Evolutionary conservation across 2,888 invertebrate genomes (phyloP).

Genomic region (Clepsis dumicolana): DNA sequence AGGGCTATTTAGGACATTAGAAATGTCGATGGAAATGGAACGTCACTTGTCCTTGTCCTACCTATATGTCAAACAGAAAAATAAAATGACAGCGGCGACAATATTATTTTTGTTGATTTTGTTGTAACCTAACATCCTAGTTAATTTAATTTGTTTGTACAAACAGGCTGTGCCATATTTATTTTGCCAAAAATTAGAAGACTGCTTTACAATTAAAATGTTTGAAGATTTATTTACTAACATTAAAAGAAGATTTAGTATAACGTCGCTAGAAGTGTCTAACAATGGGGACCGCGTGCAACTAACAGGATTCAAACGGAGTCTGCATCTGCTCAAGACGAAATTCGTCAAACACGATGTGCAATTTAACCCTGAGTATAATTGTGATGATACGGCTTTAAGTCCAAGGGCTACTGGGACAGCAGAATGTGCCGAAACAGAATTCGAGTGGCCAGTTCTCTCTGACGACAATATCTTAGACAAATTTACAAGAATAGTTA

Average conservation of each 20-base stretch:
- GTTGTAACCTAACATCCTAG: not conserved
- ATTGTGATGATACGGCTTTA: conserved; percentile 76
- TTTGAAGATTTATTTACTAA: conserved; percentile 77
- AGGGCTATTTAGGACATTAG: conserved; percentile 9
- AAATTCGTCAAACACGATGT: conserved; percentile 66
- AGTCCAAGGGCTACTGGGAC: conserved; percentile 85
- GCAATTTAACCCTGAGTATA: conserved; percentile 53
- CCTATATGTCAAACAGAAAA: conserved; percentile 80
- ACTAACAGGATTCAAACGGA: conserved; percentile 68
- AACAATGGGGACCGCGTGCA: conserved; percentile 59
- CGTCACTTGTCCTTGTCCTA: conserved; percentile 72
- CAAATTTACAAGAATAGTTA: conserved; percentile 80
- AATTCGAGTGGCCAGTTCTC: conserved; percentile 85
- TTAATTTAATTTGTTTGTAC: conserved; percentile 28
- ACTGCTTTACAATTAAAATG: conserved; percentile 81
- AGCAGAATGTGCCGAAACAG: conserved; percentile 75
- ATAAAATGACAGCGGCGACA: conserved; percentile 62
- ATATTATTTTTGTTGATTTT: conserved; percentile 57
- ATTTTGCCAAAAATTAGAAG: conserved; percentile 73
- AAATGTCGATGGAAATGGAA: conserved; percentile 58
- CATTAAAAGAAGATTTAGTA: conserved; percentile 77
- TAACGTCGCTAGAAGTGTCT: conserved; percentile 64
- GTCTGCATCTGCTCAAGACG: conserved; percentile 69
- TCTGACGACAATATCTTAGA: conserved; percentile 80
- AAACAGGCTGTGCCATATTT: conserved; percentile 67